Base-by-base conservation (phyloP, 1,140 invertebrate species). In the Ectropis grisescens region DNA sequence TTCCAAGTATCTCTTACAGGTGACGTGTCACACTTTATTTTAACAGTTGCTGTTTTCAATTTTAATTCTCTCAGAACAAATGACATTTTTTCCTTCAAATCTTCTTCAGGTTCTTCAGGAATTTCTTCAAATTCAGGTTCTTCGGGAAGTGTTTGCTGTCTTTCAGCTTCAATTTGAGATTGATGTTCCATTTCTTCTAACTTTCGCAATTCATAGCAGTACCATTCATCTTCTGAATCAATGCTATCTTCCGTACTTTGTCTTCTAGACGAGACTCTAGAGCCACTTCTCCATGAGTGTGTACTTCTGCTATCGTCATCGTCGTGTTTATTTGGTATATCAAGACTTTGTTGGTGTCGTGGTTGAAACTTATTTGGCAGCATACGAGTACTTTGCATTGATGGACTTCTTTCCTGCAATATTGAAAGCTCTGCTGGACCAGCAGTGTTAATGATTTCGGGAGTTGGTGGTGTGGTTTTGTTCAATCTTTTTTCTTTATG, bases 201-300 rank as follows among this genome's bases (percentile, higher is more conserved):
- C 71, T 95, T 94, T 28, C 91, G 84, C 32, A 95, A 58, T 58
- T 95, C 94, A 65, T 96, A 94, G 44, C 91, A 92, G 56, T 95
- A 96, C 90, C 94, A 96, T 81, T 96, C 93, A 60, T 96, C 94
- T 75, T 96, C 94, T 25, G 91, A 93, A 69, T 96, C 94, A 36
- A 96, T 96, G 37, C 92, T 94, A 51, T 96, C 94, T 80, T 95
- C 94, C 0, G 94, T 96, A 65, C 93, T 95, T 81, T 96, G 93
- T 22, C 93, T 82, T 55, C 93, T 85, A 1, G 93, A 95, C 2
- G 93, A 94, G n/a, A 93, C 90, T 45, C 91, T 82, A 1, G 93
- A 95, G 1, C 91, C 90, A 55, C 92, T 94, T 42, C 93, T 85
- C 82, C 90, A 93, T 0, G 93, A 94, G 81, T 94, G 91, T 2